Base-by-base conservation (phyloP, 2,113 vertebrate species). In the Ceyx melanurus region DNA sequence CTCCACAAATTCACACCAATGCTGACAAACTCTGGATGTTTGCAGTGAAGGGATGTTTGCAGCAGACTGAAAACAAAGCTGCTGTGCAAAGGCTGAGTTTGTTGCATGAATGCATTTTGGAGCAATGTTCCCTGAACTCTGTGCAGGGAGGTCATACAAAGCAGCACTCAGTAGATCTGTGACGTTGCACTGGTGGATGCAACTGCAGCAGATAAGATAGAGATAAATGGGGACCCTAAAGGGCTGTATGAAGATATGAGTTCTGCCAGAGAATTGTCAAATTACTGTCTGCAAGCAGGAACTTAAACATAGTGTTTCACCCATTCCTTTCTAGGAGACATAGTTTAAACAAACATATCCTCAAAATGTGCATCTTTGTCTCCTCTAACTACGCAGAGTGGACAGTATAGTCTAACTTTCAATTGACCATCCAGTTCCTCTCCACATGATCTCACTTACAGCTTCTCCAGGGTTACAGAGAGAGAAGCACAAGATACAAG, bases 101-200 rank as follows among this genome's bases (percentile, higher is more conserved):
- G 0, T 8, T 28, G 45, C 20, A 50, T 0, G 0, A 12, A 37
- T 60, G 29, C 11, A 13, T 83, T 94, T 71, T 64, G 40, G 68
- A 80, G 26, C 25, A 33, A 29, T 22, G 53, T 35, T 80, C 10
- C 48, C 33, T 53, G 53, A 72, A 26, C 8, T 35, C 17, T 10
- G 5, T 16, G 26, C 22, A 17, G 18, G 46, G 48, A 80, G 23
- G 45, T 40, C 15, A 37, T 50, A 61, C 20, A 67, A 82, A 65
- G 37, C 18, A 74, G 31, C 54, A 31, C 56, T 81, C 46, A 37
- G 46, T 7, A 45, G 56, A 33, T 28, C 68, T 3, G 3, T 17
- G 56, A 82, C 88, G 73, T 70, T 77, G 19, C 42, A 50, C 23
- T 31, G 46, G 62, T 25, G 1, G 0, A 10, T 3, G 35, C 12